phyloP scores from a whole-genome alignment of 1,140 invertebrate genomes.

The Xylocopa sonorina region DNA sequence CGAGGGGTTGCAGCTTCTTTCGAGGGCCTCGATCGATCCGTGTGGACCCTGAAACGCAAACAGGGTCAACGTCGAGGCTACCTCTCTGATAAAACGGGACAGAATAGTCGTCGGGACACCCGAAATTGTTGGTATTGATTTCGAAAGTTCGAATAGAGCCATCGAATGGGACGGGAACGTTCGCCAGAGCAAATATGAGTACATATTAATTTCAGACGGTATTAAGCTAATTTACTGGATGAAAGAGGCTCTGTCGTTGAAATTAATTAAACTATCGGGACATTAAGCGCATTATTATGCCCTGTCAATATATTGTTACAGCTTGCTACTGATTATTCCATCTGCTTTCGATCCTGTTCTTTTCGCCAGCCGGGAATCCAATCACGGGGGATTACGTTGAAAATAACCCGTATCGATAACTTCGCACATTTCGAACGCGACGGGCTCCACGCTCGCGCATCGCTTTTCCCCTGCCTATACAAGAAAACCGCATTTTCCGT shows the following conservation, averaged over 20 bases:
- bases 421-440: too few relatives aligned
- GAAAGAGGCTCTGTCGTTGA: neutral
- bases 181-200: neutral
- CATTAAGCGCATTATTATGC: too few relatives aligned
- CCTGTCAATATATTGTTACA: too few relatives aligned
- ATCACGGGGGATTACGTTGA: neutral
- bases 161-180: neutral
- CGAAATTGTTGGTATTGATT: neutral
- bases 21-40: slow-evolving; percentile 19
- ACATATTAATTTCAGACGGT: neutral
- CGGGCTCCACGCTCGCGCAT: neutral
- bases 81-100: neutral
- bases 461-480: neutral
- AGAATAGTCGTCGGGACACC: too few relatives aligned
- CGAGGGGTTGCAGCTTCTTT: slow-evolving; percentile 13
- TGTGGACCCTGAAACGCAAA: neutral
- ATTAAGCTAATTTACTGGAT: neutral
- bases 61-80: neutral
- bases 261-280: neutral
- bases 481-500: slow-evolving; percentile 32
- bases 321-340: too few relatives aligned
- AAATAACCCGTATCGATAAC: neutral
- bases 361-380: neutral
- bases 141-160: neutral
- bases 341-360: too few relatives aligned